Evolutionary conservation across 2,888 invertebrate species (phyloP).

Genomic region (Latrodectus elegans): DNA sequence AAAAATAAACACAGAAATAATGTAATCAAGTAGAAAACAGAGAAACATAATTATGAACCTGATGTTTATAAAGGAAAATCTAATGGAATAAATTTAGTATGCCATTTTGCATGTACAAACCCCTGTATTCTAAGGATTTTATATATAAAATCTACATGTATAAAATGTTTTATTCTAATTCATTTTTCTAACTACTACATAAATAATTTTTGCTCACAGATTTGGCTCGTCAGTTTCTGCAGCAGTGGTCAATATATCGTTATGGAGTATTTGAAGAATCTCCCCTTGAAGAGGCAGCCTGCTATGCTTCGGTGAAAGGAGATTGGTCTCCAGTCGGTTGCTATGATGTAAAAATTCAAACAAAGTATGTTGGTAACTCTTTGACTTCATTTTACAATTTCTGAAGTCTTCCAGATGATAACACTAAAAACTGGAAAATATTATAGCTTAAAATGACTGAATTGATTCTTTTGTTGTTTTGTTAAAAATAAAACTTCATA

Average conservation of each 20-base stretch:
- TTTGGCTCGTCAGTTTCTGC: conserved; percentile 45
- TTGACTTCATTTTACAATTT: no score
- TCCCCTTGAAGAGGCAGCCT: conserved; percentile 6
- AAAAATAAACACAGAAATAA: no score
- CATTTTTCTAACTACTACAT: neutral
- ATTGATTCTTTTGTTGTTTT: neutral
- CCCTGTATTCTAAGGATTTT: neutral
- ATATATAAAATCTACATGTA: neutral
- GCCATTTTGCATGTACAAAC: neutral
- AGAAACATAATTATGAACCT: no score
- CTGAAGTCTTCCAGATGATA: no score
- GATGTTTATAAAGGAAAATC: no score
- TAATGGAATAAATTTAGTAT: no score
- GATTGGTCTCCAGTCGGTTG: conserved; percentile 58
- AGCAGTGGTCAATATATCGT: conserved; percentile 56
- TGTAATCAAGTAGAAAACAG: no score
- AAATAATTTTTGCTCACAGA: conserved; percentile 15
- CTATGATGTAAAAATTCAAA: conserved; percentile 14
- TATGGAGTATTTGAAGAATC: conserved; percentile 64
- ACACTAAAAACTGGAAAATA: neutral
- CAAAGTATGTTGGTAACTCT: neutral
- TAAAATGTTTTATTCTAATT: neutral
- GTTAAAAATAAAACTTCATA: neutral
- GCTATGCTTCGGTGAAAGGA: conserved; percentile 10
- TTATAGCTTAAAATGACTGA: neutral